These are phyloP conservation scores for Lacerta agilis DNA, from an alignment of 2,797 vertebrate genomes.

Conservation along the genomic window DNA sequence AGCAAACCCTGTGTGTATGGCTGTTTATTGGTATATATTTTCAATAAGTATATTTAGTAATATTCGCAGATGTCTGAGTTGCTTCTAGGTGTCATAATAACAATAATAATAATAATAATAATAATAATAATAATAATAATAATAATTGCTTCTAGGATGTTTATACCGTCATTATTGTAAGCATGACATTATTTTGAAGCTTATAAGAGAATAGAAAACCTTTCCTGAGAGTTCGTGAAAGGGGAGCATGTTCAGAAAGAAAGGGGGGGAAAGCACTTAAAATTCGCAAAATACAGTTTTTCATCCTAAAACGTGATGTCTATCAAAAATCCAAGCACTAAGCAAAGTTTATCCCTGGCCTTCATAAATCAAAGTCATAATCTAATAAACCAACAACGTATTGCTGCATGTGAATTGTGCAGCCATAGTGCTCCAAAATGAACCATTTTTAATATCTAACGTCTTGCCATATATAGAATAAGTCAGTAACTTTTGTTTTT, in stretches of 20 bases:
- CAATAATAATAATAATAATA: too few relatives aligned
- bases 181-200: background rate
- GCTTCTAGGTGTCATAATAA: background rate
- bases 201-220: background rate
- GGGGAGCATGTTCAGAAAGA: background rate
- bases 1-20: background rate
- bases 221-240: slow-evolving; percentile 2
- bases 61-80: slow-evolving; percentile 2
- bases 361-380: background rate
- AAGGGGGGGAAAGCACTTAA: background rate
- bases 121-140: too few relatives aligned
- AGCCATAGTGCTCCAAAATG: background rate
- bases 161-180: background rate
- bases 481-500: background rate
- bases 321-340: background rate
- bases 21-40: slow-evolving; percentile 3
- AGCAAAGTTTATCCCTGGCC: background rate
- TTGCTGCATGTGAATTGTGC: background rate
- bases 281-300: slow-evolving; percentile 9
- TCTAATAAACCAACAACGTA: background rate
- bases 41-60: slow-evolving; percentile 9
- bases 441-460: background rate
- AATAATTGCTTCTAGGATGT: background rate
- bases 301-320: background rate
- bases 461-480: background rate